Evolutionary conservation across 2,113 vertebrate species (phyloP), one percentile per base, ranked within the genome.

Genomic region (Mobula birostris): DNA sequence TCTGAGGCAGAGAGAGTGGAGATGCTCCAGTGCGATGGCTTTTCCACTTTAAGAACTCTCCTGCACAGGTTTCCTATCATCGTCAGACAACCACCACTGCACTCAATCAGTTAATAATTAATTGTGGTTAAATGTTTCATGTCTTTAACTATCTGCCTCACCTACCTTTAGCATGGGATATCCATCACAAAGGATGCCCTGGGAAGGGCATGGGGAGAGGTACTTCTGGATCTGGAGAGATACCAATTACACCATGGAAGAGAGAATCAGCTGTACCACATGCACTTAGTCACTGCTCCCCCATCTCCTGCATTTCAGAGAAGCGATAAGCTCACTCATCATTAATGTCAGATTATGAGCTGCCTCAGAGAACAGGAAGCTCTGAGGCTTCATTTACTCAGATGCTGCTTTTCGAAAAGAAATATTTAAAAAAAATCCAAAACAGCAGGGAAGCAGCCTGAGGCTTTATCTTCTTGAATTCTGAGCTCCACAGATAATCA

Each of bases 281-380:
- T 24, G 48, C 70, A 48, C 68, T 29, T 27, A 93, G 40, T 24
- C 68, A 29, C 40, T 93, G 70, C 32, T 76, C 68, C 24, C 70
- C 0, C 36, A 74, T 40, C 68, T 93, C 32, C 36, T 29, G 91
- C 21, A 40, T 93, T 74, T 74, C 29, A 27, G 72, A 24, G 21
- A 74, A 93, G 48, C n/a, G 63, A 40, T 40, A 72, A 72, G 21
- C 36, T 91, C n/a, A 74, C 70, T 93, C 36, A 70, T 76, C 72
- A 40, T 70, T 74, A 93, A 93, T 74, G 40, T 93, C 40, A 40
- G 68, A 93, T 74, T 72, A 93, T 56, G 24, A 24, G 40, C 68
- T 24, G 12, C 70, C 40, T 93, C 24, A 11, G 70, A 74, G 68
- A 93, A 93, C 70, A 93, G 91, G 91, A 93, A 29, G 70, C 68